phyloP scores from a whole-genome alignment of 2,888 invertebrate genomes.

The Pachymerium ferrugineum region DNA sequence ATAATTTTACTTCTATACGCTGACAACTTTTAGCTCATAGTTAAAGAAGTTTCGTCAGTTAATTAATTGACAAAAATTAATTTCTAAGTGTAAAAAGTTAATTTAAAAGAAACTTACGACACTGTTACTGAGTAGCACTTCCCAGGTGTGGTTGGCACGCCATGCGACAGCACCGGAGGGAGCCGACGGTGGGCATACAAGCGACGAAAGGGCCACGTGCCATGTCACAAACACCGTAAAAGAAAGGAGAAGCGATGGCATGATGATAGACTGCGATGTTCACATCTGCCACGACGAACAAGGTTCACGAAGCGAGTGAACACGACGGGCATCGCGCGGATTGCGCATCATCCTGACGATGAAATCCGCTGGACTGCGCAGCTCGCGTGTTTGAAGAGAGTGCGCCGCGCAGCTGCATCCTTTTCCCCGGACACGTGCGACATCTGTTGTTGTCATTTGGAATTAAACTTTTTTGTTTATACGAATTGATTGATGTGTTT shows the following conservation, averaged over 20 bases:
- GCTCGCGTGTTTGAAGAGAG: not conserved
- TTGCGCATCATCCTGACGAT: slow-evolving; percentile 23
- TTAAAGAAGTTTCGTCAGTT: not conserved
- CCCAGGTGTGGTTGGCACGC: slow-evolving; percentile 15
- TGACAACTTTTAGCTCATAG: too few relatives aligned
- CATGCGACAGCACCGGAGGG: slow-evolving; percentile 19
- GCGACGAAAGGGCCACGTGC: slow-evolving; percentile 4
- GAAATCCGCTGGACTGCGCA: slow-evolving; percentile 1
- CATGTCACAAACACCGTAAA: slow-evolving; percentile 18
- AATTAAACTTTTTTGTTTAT: too few relatives aligned
- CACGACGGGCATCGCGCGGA: slow-evolving; percentile 25
- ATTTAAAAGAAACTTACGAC: not conserved
- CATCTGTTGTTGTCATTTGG: not conserved
- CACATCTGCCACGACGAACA: slow-evolving; percentile 25
- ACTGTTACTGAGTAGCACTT: slow-evolving; percentile 19
- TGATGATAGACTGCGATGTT: not conserved
- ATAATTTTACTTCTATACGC: too few relatives aligned
- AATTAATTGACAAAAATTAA: too few relatives aligned
- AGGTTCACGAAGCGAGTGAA: slow-evolving; percentile 6
- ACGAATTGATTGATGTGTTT: not conserved
- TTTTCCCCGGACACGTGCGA: slow-evolving; percentile 2
- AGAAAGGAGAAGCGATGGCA: slow-evolving; percentile 1
- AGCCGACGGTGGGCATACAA: slow-evolving; percentile 7
- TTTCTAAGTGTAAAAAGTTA: not conserved
- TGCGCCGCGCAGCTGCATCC: slow-evolving; percentile 2